Conservation (phyloP, 2,888 invertebrate genomes). For the Amblyjoppa fuscipennis region DNA sequence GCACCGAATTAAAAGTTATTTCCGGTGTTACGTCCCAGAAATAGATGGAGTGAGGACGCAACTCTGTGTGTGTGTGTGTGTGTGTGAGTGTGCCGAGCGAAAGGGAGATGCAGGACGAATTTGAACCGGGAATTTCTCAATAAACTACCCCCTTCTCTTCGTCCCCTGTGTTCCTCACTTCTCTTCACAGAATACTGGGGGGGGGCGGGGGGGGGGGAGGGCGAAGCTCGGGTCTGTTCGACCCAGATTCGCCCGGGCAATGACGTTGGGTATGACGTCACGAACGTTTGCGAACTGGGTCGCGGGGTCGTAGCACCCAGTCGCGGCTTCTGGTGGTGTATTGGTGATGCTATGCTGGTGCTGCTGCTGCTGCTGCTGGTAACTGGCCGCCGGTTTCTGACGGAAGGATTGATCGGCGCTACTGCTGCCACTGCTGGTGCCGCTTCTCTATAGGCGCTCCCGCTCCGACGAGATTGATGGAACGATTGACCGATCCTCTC, state of each 20-base stretch:
- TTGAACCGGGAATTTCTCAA: slow-evolving; percentile 80
- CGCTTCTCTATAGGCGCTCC: neutral
- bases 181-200: slow-evolving; percentile 63
- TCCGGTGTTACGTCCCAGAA: slow-evolving; percentile 6
- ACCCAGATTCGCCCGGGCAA: slow-evolving; percentile 88
- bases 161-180: slow-evolving; percentile 31
- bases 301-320: slow-evolving; percentile 82
- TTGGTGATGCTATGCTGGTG: slow-evolving; percentile 45
- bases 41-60: slow-evolving; percentile 12
- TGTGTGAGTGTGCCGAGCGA: neutral
- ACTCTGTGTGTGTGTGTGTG: neutral
- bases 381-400: slow-evolving; percentile 66
- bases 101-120: slow-evolving; percentile 65
- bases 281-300: slow-evolving; percentile 79
- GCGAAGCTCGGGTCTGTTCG: slow-evolving; percentile 88
- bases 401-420: slow-evolving; percentile 69
- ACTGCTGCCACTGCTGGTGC: slow-evolving; percentile 32
- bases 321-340: slow-evolving; percentile 60
- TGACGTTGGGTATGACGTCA: slow-evolving; percentile 84
- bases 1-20: slow-evolving; percentile 42
- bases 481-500: slow-evolving; percentile 63
- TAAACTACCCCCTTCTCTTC: slow-evolving; percentile 85
- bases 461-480: slow-evolving; percentile 60
- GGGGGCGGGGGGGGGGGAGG: slow-evolving; percentile 85
- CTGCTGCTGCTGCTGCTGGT: slow-evolving; percentile 50